These are phyloP conservation scores for Halichoerus grypus DNA, from an alignment of 2,113 vertebrate genomes.

Conservation along the genomic window DNA sequence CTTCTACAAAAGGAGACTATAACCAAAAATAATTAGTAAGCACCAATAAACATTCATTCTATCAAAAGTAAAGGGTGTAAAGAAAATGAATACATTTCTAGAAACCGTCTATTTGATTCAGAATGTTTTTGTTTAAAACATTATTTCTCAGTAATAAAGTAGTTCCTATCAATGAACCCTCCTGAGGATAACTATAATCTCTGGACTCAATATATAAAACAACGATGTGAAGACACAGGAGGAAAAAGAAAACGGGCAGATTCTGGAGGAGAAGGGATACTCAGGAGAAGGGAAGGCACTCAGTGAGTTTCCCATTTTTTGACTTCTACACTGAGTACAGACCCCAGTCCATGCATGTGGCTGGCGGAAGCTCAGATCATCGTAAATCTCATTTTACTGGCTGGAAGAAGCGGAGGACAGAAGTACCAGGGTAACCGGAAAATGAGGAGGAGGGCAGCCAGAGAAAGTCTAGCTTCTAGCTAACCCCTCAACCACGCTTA, in stretches of 20 bases:
- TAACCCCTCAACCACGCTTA: accelerated
- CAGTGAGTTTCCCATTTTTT: not conserved
- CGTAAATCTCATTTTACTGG: too few species aligned
- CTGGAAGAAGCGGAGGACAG: not conserved
- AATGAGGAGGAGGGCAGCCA: accelerated
- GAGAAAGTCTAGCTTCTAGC: not conserved
- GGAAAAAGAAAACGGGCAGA: too few species aligned
- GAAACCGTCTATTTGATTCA: not conserved
- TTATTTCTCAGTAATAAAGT: not conserved
- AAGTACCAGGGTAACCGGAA: not conserved
- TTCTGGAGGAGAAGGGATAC: accelerated
- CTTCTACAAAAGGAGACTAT: not conserved
- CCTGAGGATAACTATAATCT: accelerated
- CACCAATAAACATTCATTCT: not conserved
- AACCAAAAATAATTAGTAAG: not conserved
- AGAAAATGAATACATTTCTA: not conserved
- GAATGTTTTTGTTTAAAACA: not conserved
- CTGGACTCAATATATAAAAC: not conserved
- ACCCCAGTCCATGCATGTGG: not conserved
- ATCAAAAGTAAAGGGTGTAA: not conserved
- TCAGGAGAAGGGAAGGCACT: accelerated
- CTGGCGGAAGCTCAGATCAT: accelerated
- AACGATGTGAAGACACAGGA: accelerated
- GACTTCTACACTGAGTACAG: too few species aligned
- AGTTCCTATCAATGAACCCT: not conserved